Evolutionary conservation across 2,113 vertebrate genomes (phyloP), one percentile per base, ranked within the genome.

Genomic region (Tricholaema leucomelas): DNA sequence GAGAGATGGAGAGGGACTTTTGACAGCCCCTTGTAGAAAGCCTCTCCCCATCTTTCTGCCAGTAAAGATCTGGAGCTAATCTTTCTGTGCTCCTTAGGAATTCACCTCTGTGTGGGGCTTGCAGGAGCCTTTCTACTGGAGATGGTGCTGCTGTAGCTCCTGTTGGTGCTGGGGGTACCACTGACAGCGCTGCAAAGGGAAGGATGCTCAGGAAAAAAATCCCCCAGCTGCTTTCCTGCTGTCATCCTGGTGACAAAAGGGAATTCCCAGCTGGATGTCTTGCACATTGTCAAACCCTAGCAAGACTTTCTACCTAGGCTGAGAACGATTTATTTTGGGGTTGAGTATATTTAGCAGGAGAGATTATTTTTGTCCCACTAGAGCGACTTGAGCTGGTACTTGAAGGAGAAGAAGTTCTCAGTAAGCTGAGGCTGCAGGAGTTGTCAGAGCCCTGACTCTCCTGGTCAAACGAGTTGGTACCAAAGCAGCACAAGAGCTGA

Each of bases 121-220:
- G 46, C 44, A 18, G 70, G 60, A 84, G 52, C 60, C 25, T 70
- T 77, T 13, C 5, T 4, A 2, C 2, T 0, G 21, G 11, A 6
- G 7, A 3, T 44, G 18, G 33, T 0, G 2, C 65, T 0, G 4
- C 36, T 0, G 6, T 33, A 15, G 48, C 56, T 81, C 1, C 0
- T 8, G 40, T 27, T 56, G 85, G 66, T 63, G 85, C 81, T 58
- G 77, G 27, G 40, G 46, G 30, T 78, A 15, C 59, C 0, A 2
- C 50, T 0, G 16, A 17, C 1, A 4, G 65, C 40, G 74, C 81
- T 80, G 69, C 0, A 5, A 56, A 81, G 81, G 81, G 90, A 77
- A 60, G 59, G 81, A 84, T 79, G 85, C 66, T 75, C 21, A 2
- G 71, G 33, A 64, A 54, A 65, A 55, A 69, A 59, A 64, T 61